phyloP scores from a whole-genome alignment of 2,888 invertebrate genomes.

The Boloria selene region DNA sequence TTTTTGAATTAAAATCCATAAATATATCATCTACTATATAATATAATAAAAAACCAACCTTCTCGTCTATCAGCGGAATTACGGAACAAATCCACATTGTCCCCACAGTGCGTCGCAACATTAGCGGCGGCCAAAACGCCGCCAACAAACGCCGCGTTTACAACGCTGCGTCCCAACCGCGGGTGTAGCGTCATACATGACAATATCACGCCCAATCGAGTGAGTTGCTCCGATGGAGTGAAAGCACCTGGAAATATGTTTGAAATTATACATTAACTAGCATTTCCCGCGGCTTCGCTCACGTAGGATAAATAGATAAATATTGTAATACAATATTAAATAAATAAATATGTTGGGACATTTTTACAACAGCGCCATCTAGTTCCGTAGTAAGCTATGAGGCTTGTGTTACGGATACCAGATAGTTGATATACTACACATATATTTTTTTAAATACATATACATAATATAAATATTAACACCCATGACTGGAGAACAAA shows the following conservation, averaged over 20 bases:
- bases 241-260: conserved; percentile 70
- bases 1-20: not conserved
- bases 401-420: no score
- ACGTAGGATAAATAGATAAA: no score
- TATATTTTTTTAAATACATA: no score
- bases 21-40: not conserved
- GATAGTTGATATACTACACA: no score
- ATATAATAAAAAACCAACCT: conserved; percentile 38
- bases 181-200: conserved; percentile 83
- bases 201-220: conserved; percentile 83
- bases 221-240: conserved; percentile 82
- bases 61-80: conserved; percentile 73
- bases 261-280: conserved; percentile 10
- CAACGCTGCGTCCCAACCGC: conserved; percentile 81
- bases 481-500: no score
- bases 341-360: no score
- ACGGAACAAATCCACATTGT: conserved; percentile 79
- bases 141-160: conserved; percentile 81
- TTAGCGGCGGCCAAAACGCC: conserved; percentile 68
- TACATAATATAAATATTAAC: no score
- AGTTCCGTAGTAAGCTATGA: no score
- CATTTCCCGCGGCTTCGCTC: no score
- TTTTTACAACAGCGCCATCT: no score
- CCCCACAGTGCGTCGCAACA: conserved; percentile 56
- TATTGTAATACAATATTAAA: no score